Evolutionary conservation across 2,888 invertebrate species (phyloP).

Genomic region (Laothoe populi): DNA sequence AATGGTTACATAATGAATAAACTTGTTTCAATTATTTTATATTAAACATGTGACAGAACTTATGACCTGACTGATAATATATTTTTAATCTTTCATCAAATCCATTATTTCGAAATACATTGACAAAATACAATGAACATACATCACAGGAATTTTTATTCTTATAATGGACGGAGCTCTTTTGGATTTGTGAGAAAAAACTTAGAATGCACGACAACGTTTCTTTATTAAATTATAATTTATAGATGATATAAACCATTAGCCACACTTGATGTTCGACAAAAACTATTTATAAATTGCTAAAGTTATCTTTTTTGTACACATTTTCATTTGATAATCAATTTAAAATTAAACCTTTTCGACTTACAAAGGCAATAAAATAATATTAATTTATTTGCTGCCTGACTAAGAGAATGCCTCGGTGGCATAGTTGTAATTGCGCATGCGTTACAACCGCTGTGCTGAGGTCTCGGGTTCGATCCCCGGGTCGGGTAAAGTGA

Average conservation of each 20-base stretch:
- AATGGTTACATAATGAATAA: too few relatives aligned
- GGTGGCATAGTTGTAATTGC: too few relatives aligned
- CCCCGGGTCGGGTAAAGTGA: too few relatives aligned
- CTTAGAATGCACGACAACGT: background rate
- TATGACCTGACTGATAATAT: too few relatives aligned
- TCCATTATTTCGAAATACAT: too few relatives aligned
- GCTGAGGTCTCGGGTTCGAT: too few relatives aligned
- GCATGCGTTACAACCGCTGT: too few relatives aligned
- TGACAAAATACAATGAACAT: slow-evolving; percentile 6
- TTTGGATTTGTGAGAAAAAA: slow-evolving; percentile 26
- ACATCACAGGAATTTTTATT: background rate
- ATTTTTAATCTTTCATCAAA: too few relatives aligned
- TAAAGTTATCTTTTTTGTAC: background rate
- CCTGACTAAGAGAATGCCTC: too few relatives aligned
- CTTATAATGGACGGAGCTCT: background rate
- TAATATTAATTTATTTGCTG: background rate
- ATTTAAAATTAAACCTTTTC: background rate
- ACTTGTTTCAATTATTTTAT: too few relatives aligned
- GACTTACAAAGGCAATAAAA: background rate
- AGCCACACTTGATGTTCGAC: slow-evolving; percentile 26
- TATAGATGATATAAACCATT: slow-evolving; percentile 30
- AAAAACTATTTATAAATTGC: slow-evolving; percentile 12
- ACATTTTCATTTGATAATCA: background rate
- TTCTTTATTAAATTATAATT: slow-evolving; percentile 31
- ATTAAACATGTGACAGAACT: too few relatives aligned